These are phyloP conservation scores for Tetrao urogallus DNA, from an alignment of 2,113 vertebrate genomes.

Conservation along the genomic window DNA sequence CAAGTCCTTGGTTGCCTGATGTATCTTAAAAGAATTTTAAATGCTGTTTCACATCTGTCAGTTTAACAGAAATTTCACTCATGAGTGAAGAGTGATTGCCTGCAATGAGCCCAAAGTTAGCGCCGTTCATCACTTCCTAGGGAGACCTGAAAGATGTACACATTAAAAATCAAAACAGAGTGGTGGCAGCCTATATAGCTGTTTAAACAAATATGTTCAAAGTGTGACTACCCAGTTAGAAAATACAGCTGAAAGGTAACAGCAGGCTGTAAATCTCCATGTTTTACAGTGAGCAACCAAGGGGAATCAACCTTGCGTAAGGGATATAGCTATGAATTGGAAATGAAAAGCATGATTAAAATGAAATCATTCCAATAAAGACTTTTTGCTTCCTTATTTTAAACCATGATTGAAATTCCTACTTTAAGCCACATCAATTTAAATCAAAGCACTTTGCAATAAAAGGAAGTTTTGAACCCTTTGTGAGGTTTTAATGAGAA, in stretches of 20 bases:
- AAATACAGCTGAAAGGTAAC: neutral
- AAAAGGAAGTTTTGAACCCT: conserved; percentile 34
- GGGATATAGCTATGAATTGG: neutral
- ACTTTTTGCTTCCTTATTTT: neutral
- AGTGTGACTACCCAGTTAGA: neutral
- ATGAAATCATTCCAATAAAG: conserved; percentile 11
- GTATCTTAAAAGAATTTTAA: neutral
- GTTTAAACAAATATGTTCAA: neutral
- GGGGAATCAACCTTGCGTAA: neutral
- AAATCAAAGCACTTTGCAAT: conserved; percentile 32
- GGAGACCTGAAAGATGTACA: neutral
- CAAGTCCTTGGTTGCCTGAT: neutral
- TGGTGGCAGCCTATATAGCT: neutral
- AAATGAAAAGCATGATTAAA: conserved; percentile 57
- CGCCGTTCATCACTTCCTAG: neutral
- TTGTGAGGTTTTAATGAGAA: conserved; percentile 45
- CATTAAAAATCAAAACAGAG: neutral
- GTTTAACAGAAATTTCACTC: neutral
- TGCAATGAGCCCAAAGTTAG: neutral
- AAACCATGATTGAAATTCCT: conserved; percentile 30
- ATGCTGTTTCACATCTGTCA: neutral
- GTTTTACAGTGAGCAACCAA: neutral
- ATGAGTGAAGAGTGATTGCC: neutral
- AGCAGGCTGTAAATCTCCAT: neutral
- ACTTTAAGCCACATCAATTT: conserved; percentile 37